Percentiles rank a stretch among this genome's conserved stretches.
Conservation (phyloP, 2,888 invertebrate species). For the Thymelicus lineola region DNA sequence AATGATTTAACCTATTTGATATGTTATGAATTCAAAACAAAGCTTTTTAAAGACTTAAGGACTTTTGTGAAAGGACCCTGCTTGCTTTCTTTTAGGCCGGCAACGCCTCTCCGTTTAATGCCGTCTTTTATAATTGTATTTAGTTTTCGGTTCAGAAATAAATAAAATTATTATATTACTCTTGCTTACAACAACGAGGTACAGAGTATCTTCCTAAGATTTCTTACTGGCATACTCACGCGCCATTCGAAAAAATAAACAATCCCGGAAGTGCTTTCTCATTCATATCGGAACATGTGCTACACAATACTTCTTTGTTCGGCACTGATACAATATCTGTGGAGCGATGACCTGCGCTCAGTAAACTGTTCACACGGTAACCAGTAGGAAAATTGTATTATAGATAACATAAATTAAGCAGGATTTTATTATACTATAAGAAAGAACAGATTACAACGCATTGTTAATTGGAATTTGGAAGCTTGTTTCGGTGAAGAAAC, state of each 20-base stretch:
- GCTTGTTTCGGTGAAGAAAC: too few species aligned
- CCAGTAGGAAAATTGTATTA: constrained; percentile 11
- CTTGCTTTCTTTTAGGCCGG: too few species aligned
- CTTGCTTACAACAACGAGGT: not conserved
- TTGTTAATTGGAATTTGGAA: too few species aligned
- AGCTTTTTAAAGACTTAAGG: too few species aligned
- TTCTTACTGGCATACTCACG: constrained; percentile 14
- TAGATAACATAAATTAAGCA: not conserved
- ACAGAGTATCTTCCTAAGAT: not conserved
- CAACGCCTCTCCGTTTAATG: too few species aligned
- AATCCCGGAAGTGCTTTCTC: constrained; percentile 45
- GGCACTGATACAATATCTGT: constrained; percentile 32
- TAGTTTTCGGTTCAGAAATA: too few species aligned
- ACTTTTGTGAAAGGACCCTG: too few species aligned
- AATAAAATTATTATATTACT: too few species aligned
- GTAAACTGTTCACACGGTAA: constrained; percentile 26
- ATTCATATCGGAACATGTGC: constrained; percentile 38
- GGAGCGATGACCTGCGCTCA: constrained; percentile 43
- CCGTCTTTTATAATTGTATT: too few species aligned
- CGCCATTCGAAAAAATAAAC: constrained; percentile 30
- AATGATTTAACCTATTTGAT: constrained; percentile 13
- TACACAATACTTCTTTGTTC: constrained; percentile 47
- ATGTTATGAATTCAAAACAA: too few species aligned
- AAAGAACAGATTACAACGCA: too few species aligned
- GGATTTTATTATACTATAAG: not conserved